These are phyloP conservation scores for Microcebus jonahi DNA, from an alignment of 2,113 vertebrate species.

Conservation along the genomic window DNA sequence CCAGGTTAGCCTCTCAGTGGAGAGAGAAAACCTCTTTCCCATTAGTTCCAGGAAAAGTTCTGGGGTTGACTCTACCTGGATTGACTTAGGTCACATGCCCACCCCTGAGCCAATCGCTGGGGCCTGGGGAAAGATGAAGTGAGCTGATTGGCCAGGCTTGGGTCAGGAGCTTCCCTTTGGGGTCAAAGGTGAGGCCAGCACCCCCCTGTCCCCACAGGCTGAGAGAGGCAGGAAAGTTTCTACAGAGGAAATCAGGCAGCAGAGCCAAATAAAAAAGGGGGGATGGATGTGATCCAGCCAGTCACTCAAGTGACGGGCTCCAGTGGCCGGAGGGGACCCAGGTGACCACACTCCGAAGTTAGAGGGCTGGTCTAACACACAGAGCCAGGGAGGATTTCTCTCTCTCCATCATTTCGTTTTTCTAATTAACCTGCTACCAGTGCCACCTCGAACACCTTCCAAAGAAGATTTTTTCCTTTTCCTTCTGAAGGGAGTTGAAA, in stretches of 20 bases:
- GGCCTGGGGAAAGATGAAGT: background rate
- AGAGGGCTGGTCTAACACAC: background rate
- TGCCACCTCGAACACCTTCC: background rate
- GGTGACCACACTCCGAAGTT: background rate
- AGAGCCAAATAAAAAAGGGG: background rate
- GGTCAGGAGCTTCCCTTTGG: background rate
- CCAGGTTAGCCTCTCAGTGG: background rate
- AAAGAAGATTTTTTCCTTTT: background rate
- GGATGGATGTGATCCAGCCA: fast-evolving
- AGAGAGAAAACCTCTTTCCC: background rate
- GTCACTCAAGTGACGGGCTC: background rate
- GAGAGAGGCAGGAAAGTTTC: background rate
- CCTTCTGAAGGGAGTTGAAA: slow-evolving; percentile 20
- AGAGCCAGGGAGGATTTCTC: background rate
- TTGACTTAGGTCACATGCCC: background rate
- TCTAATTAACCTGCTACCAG: slow-evolving; percentile 29
- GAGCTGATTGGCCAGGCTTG: background rate
- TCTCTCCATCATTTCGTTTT: background rate
- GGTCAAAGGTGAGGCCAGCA: background rate
- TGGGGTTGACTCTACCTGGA: too few relatives aligned
- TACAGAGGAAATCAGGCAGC: background rate
- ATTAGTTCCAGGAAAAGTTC: background rate
- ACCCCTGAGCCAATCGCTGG: background rate
- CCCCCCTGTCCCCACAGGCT: background rate
- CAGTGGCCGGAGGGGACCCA: too few relatives aligned